Conservation (phyloP, 2,888 invertebrate species). For the Eurois occulta region DNA sequence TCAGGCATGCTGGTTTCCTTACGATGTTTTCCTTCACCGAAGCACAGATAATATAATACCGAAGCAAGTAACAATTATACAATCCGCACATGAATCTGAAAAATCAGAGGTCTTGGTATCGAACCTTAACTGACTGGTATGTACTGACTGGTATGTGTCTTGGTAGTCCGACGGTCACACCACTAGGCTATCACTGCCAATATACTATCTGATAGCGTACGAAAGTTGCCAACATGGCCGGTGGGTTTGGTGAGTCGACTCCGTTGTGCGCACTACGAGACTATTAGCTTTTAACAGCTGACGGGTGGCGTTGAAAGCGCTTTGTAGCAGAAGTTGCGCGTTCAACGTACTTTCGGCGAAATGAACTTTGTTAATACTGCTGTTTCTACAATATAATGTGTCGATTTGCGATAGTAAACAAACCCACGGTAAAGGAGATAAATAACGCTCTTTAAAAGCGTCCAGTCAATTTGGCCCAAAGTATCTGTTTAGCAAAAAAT, state of each 20-base stretch:
- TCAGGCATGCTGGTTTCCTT: too few species aligned
- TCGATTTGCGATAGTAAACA: background rate
- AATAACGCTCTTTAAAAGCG: background rate
- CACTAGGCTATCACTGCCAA: too few species aligned
- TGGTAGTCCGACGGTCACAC: too few species aligned
- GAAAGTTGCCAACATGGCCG: background rate
- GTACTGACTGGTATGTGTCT: too few species aligned
- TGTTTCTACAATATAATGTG: background rate
- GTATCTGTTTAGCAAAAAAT: slow-evolving; percentile 19
- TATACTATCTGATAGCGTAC: background rate
- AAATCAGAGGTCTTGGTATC: too few species aligned
- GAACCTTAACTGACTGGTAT: too few species aligned
- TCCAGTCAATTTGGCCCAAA: background rate
- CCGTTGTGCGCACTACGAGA: background rate
- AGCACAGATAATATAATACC: too few species aligned
- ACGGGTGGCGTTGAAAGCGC: background rate
- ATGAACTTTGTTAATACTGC: background rate
- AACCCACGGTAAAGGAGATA: background rate
- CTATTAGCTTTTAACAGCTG: background rate
- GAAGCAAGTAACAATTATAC: too few species aligned
- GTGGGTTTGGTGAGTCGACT: background rate
- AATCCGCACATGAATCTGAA: too few species aligned
- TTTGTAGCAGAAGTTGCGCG: background rate
- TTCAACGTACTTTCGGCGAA: background rate
- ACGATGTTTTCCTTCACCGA: too few species aligned